Conservation (phyloP, 1,140 invertebrate genomes). For the Zophobas morio region DNA sequence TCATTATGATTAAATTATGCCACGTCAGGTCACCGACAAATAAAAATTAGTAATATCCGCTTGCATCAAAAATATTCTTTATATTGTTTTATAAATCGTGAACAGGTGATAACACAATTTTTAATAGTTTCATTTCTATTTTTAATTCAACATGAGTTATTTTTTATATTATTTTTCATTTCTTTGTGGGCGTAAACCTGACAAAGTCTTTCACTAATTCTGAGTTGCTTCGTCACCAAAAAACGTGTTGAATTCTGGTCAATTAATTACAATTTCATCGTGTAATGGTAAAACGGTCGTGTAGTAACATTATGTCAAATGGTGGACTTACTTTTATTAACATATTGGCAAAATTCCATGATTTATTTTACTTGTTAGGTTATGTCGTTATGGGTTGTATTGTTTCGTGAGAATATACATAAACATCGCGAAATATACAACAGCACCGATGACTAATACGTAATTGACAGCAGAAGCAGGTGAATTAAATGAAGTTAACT, state of each 20-base stretch:
- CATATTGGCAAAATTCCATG: conserved; percentile 14
- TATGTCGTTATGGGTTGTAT: conserved; percentile 25
- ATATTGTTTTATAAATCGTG: conserved; percentile 40
- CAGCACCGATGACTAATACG: no score
- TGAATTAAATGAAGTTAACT: neutral
- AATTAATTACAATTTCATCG: conserved; percentile 6
- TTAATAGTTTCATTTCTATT: conserved; percentile 41
- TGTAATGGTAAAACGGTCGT: conserved; percentile 4
- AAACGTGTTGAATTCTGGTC: neutral
- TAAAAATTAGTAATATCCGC: neutral
- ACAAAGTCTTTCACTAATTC: neutral
- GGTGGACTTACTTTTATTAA: conserved; percentile 33
- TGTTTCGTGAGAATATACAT: neutral
- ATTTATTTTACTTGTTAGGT: conserved; percentile 8
- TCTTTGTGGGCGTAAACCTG: neutral
- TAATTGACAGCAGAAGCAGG: neutral
- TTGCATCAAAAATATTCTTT: conserved; percentile 21
- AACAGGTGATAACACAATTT: conserved; percentile 37
- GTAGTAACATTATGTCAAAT: conserved; percentile 26
- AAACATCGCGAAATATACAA: no score
- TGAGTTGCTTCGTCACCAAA: neutral
- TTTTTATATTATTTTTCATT: conserved; percentile 32
- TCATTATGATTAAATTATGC: neutral
- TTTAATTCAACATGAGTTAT: conserved; percentile 11
- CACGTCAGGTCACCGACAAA: conserved; percentile 7